A percentile compares a stretch with the other conserved stretches of the same genome.
These are phyloP conservation scores for Ptiloglossa arizonensis DNA, from an alignment of 1,140 invertebrate genomes.

Conservation along the genomic window DNA sequence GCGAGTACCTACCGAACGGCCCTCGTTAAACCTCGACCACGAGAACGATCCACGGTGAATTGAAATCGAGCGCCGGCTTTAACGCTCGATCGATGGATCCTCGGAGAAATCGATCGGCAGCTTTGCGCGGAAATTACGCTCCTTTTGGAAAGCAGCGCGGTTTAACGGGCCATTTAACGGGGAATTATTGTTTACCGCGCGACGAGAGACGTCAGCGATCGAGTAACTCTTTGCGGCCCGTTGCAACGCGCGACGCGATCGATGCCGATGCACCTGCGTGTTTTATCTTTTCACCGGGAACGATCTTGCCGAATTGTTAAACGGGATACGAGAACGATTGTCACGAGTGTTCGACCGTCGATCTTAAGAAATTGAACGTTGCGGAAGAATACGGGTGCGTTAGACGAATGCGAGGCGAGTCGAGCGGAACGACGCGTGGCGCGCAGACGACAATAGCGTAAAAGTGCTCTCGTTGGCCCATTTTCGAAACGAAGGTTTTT, in stretches of 20 bases:
- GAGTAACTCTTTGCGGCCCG: neutral
- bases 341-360: too few species aligned
- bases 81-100: conserved; percentile 25
- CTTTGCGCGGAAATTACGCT: neutral
- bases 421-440: too few species aligned
- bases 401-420: too few species aligned
- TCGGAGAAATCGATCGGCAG: conserved; percentile 30
- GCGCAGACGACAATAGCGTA: too few species aligned
- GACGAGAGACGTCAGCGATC: neutral
- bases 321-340: too few species aligned
- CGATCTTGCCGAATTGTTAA: too few species aligned
- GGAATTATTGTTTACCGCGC: conserved; percentile 12
- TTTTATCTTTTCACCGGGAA: too few species aligned
- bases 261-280: too few species aligned
- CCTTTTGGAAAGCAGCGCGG: conserved; percentile 1
- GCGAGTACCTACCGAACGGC: neutral
- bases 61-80: neutral
- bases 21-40: conserved; percentile 18
- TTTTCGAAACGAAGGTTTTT: too few species aligned
- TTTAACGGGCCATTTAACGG: neutral
- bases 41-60: neutral
- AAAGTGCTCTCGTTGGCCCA: too few species aligned
- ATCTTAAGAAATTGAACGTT: too few species aligned
- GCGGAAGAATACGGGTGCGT: too few species aligned
- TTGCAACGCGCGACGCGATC: neutral